A percentile compares a stretch with the other conserved stretches of the same genome.
These are phyloP conservation scores for Phoenicopterus ruber DNA, from an alignment of 2,113 vertebrate genomes.

Conservation along the genomic window DNA sequence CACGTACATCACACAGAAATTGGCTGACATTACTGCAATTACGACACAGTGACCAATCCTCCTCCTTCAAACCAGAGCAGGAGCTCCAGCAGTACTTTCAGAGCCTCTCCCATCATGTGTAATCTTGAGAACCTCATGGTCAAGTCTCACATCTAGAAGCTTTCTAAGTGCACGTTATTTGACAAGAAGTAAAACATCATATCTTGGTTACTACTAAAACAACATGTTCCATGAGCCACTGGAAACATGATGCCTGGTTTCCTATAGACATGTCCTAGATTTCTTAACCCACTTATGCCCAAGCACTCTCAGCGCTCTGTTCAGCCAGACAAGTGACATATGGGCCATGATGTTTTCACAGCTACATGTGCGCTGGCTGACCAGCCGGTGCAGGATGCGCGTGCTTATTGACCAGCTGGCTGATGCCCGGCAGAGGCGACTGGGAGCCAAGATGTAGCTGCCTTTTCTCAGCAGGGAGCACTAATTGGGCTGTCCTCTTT, in stretches of 20 bases:
- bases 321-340: background rate
- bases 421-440: background rate
- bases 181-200: background rate
- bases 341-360: background rate
- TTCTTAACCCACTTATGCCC: background rate
- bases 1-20: background rate
- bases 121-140: too few relatives aligned
- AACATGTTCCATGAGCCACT: background rate
- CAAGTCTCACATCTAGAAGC: background rate
- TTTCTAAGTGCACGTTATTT: background rate
- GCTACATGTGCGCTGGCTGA: background rate
- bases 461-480: background rate
- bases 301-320: background rate
- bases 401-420: background rate
- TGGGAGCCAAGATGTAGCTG: background rate
- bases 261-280: background rate
- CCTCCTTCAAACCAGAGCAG: background rate
- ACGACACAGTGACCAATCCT: background rate
- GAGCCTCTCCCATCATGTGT: background rate
- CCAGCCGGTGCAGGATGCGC: accelerated
- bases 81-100: background rate
- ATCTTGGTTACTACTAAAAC: background rate
- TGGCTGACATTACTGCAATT: background rate
- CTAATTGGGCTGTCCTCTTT: background rate
- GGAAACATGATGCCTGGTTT: background rate